Evolutionary conservation across 2,113 vertebrate species (phyloP).

Genomic region (Actenoides hombroni): DNA sequence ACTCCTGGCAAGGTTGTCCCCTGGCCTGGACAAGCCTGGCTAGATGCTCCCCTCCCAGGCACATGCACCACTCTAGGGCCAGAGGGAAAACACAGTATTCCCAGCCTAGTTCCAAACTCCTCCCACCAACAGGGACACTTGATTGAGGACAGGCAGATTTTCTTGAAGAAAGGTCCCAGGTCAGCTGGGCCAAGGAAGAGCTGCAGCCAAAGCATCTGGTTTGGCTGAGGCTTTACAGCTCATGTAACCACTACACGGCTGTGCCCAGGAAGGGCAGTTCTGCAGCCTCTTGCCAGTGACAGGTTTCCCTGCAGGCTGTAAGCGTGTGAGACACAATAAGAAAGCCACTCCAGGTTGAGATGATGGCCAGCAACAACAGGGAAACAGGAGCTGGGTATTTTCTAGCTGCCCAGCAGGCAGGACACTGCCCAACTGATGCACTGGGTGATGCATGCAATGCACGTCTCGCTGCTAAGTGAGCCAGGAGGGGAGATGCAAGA

Average conservation of each 20-base stretch:
- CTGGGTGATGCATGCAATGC: rapidly evolving
- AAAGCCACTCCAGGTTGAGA: neutral
- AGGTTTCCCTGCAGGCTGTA: neutral
- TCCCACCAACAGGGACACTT: neutral
- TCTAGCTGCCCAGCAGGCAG: neutral
- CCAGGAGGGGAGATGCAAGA: neutral
- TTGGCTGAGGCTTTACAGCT: neutral
- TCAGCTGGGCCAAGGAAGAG: neutral
- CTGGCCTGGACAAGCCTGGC: neutral
- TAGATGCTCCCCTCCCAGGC: neutral
- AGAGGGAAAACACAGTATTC: neutral
- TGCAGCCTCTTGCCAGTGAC: neutral
- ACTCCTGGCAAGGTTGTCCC: neutral
- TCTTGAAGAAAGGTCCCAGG: neutral
- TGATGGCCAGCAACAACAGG: neutral
- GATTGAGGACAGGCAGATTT: neutral
- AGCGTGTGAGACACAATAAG: neutral
- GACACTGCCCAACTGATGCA: rapidly evolving
- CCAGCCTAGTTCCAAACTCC: neutral
- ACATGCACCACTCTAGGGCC: neutral
- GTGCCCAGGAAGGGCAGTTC: neutral
- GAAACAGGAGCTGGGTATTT: neutral
- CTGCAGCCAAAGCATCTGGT: neutral
- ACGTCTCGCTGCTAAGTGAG: neutral
- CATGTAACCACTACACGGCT: rapidly evolving